Evolutionary conservation across 2,888 invertebrate genomes (phyloP), one percentile per base, ranked within the genome.

Genomic region (Octodonta nipae): DNA sequence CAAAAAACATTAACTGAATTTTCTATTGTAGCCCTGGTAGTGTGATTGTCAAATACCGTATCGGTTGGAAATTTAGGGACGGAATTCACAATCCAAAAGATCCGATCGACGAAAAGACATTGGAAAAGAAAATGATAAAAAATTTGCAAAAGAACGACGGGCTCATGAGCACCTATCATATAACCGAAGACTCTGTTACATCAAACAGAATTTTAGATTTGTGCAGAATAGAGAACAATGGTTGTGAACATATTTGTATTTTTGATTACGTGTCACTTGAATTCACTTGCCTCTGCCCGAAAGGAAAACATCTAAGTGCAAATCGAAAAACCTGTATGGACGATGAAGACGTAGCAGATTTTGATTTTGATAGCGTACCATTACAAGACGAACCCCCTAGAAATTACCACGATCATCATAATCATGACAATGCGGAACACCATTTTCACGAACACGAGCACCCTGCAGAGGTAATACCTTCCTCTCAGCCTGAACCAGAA

Each of bases 211-310:
- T 81, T 25, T 56, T 74, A 13, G 74, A 80, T 58, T 56, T 70
- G 35, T 85, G 79, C 56, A 69, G 73, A 58, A 68, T 73, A 33
- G 67, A 72, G 39, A 74, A 73, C 37, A 67, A 75, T 35, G 61
- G 67, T 28, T 85, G 84, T 51, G 70, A 78, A 42, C 66, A 78
- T 42, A 64, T 61, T 7, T 85, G 84, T 54, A 60, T 64, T 32
- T 83, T 78, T 49, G 73, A 80, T 54, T 73, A 75, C 47, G 58
- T 72, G 45, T 14, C 28, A 4, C 66, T 76, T 34, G 68, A 72
- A 29, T 82, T 83, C 51, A 59, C 58, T 15, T 85, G 84, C 52
- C 64, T 59, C 3, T 84, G 83, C 53, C 72, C 73, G 6, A 55
- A 60, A 22, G 70, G 70, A 15, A 50, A 72, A 64, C 46, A 63